Evolutionary conservation across 92 coral and sea anemone species (phyloP).

Genomic region (Nematostella vectensis): DNA sequence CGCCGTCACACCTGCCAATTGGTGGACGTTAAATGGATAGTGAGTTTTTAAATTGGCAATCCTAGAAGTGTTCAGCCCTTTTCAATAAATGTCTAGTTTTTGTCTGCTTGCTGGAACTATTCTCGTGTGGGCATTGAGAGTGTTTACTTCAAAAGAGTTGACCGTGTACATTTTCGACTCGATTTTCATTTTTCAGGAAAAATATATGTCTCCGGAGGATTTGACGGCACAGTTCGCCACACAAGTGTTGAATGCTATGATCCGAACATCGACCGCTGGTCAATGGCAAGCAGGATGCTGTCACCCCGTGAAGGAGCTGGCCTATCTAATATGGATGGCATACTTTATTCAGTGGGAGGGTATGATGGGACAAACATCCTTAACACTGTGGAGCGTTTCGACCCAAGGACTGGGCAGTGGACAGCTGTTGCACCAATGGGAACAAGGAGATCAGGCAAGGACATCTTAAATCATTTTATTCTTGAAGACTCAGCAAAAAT

Average conservation of each 20-base stretch:
- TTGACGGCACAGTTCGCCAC: conserved; percentile 95
- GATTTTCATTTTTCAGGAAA: conserved; percentile 74
- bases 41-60: too few species aligned
- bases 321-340: conserved; percentile 78
- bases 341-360: conserved; percentile 90
- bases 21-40: too few species aligned
- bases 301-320: conserved; percentile 95
- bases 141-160: too few species aligned
- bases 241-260: conserved; percentile 95
- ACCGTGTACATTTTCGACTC: too few species aligned
- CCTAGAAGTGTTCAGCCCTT: too few species aligned
- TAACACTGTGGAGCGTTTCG: conserved; percentile 82
- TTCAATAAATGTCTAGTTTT: too few species aligned
- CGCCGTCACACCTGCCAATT: too few species aligned
- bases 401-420: conserved; percentile 92
- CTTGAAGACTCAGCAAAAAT: too few species aligned
- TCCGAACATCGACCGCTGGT: conserved; percentile 94
- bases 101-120: too few species aligned
- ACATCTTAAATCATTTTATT: too few species aligned
- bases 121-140: too few species aligned
- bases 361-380: conserved; percentile 85
- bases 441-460: conserved; percentile 84
- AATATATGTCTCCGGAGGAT: conserved; percentile 96
- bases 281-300: conserved; percentile 71
- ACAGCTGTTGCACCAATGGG: conserved; percentile 85